These are phyloP conservation scores for Mobula birostris DNA, from an alignment of 2,113 vertebrate species.

Conservation along the genomic window DNA sequence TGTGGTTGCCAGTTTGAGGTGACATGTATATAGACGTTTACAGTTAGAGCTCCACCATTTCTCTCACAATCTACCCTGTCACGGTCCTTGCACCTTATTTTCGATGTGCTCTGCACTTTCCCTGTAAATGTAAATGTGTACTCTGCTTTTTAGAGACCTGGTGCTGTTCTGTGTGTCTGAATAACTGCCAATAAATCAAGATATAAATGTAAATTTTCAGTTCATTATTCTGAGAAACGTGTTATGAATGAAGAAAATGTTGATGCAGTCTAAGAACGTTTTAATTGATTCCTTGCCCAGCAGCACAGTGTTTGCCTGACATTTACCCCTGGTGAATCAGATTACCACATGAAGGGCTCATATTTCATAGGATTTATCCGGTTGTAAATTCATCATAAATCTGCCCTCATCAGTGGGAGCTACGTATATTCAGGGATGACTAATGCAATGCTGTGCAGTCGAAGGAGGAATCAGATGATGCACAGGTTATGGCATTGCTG, in stretches of 20 bases:
- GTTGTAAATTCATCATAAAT: neutral
- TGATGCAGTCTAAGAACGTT: neutral
- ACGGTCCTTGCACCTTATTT: too few relatives aligned
- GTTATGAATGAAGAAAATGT: neutral
- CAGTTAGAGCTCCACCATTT: too few relatives aligned
- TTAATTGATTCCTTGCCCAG: neutral
- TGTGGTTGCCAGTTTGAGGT: neutral
- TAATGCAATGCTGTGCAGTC: neutral
- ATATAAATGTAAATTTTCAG: neutral
- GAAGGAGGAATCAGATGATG: neutral
- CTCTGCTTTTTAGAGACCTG: too few relatives aligned
- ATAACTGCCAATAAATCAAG: too few relatives aligned
- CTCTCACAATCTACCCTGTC: too few relatives aligned
- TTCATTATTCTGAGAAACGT: neutral
- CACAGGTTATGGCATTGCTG: neutral
- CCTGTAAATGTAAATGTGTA: too few relatives aligned
- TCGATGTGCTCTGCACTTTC: too few relatives aligned
- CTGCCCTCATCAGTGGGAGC: neutral
- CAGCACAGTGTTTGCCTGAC: neutral
- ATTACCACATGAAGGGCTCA: neutral
- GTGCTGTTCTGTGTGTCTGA: too few relatives aligned
- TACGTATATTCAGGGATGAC: neutral
- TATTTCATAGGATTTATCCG: neutral
- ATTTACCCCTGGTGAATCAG: neutral
- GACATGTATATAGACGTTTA: too few relatives aligned